Evolutionary conservation across 2,888 invertebrate genomes (phyloP).

Genomic region (Torymus aiolomorphi): DNA sequence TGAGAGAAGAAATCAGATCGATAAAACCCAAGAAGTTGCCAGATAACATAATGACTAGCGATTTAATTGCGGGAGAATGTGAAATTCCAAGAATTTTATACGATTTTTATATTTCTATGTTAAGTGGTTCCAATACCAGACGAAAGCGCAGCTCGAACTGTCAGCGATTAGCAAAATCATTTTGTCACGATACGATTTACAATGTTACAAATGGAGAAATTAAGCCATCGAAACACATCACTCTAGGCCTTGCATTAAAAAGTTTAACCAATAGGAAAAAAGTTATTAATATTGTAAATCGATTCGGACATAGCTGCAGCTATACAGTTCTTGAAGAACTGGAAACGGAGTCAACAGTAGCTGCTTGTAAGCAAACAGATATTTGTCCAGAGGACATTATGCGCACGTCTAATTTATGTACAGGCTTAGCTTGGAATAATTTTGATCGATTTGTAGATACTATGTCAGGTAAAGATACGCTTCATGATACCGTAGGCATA

Average conservation of each 20-base stretch:
- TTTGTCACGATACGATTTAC: constrained; percentile 45
- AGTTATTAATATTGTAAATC: constrained; percentile 38
- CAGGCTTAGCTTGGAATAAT: too few relatives aligned
- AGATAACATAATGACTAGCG: too few relatives aligned
- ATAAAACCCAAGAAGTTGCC: too few relatives aligned
- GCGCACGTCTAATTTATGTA: constrained; percentile 39
- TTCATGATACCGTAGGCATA: too few relatives aligned
- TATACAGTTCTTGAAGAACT: constrained; percentile 53
- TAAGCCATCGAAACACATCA: constrained; percentile 41
- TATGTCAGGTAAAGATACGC: too few relatives aligned
- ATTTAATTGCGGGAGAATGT: too few relatives aligned
- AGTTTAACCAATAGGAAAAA: constrained; percentile 37
- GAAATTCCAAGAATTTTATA: too few relatives aligned
- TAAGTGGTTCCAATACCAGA: background rate
- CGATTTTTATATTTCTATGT: background rate
- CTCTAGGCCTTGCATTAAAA: constrained; percentile 40
- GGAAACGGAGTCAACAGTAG: constrained; percentile 55
- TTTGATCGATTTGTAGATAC: too few relatives aligned
- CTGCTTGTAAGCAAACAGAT: constrained; percentile 22
- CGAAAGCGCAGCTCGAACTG: background rate
- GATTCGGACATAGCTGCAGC: constrained; percentile 6
- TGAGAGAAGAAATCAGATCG: too few relatives aligned
- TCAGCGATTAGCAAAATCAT: constrained; percentile 29
- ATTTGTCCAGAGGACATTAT: constrained; percentile 56
- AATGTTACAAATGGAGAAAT: constrained; percentile 40